phyloP scores from a whole-genome alignment of 2,888 invertebrate genomes.

The Xanthostigma xanthostigma region DNA sequence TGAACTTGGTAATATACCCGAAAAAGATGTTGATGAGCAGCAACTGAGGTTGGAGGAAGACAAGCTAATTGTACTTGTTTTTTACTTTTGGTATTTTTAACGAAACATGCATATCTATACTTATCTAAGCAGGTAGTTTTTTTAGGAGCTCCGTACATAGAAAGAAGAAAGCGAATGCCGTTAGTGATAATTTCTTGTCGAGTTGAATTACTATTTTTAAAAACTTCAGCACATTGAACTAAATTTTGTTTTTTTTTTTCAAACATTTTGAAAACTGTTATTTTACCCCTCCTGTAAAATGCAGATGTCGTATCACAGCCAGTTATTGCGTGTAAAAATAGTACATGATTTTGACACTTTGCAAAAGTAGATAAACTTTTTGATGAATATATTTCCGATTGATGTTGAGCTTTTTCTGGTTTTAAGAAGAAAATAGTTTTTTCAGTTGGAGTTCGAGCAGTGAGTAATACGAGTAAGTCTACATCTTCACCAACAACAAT shows the following conservation, averaged over 20 bases:
- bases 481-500: slow-evolving; percentile 19
- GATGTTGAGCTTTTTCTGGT: slow-evolving; percentile 14
- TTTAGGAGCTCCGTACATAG: slow-evolving; percentile 11
- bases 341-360: slow-evolving; percentile 11
- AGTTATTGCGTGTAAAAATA: slow-evolving; percentile 13
- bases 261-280: slow-evolving; percentile 15
- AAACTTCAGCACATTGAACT: slow-evolving; percentile 8
- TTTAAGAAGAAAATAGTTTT: slow-evolving; percentile 16
- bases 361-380: slow-evolving; percentile 13
- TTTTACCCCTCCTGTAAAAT: slow-evolving; percentile 15
- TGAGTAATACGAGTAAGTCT: slow-evolving; percentile 15
- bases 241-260: slow-evolving; percentile 12
- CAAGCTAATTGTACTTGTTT: too few species aligned
- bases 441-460: slow-evolving; percentile 13
- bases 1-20: slow-evolving; percentile 8
- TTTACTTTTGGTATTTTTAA: slow-evolving; percentile 12
- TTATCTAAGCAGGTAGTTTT: slow-evolving; percentile 12
- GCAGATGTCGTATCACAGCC: slow-evolving; percentile 13
- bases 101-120: slow-evolving; percentile 13
- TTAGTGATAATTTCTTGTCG: slow-evolving; percentile 7
- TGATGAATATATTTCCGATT: slow-evolving; percentile 14
- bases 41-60: slow-evolving; percentile 13
- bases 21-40: slow-evolving; percentile 10
- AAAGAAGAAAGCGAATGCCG: slow-evolving; percentile 11
- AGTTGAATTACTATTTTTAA: slow-evolving; percentile 8